Percentiles rank a stretch among this genome's conserved stretches.
phyloP scores from a whole-genome alignment of 2,797 vertebrate species.

The Choloepus didactylus region DNA sequence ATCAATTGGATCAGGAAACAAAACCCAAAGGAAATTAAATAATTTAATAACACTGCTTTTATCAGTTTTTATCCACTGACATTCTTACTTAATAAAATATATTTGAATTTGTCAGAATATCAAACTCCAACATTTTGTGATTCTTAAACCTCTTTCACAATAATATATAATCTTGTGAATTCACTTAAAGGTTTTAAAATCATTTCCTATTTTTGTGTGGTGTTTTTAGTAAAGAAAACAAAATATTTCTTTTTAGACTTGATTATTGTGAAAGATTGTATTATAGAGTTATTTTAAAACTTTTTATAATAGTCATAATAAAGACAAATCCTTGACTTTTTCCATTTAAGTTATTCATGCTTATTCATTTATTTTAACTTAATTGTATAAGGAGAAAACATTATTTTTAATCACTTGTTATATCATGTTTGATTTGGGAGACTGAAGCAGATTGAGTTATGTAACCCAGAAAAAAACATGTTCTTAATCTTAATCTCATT shows the following conservation, averaged over 20 bases:
- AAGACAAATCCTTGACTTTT: conserved; percentile 32
- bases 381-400: neutral
- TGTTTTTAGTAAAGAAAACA: neutral
- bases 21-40: neutral
- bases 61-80: neutral
- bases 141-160: neutral
- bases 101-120: neutral
- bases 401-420: conserved; percentile 11
- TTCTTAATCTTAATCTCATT: too few relatives aligned
- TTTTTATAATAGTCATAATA: neutral
- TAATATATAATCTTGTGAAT: neutral
- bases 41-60: neutral
- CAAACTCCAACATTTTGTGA: neutral
- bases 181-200: neutral
- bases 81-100: neutral
- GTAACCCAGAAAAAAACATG: too few relatives aligned
- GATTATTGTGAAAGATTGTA: conserved; percentile 41
- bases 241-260: conserved; percentile 9
- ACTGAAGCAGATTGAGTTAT: neutral
- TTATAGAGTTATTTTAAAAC: neutral
- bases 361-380: conserved; percentile 9
- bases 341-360: neutral
- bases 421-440: neutral
- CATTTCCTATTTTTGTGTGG: neutral
- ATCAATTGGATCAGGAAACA: neutral